A percentile compares a stretch with the other conserved stretches of the same genome.
These are phyloP conservation scores for Otus scops DNA, from an alignment of 2,797 vertebrate genomes.

Conservation along the genomic window DNA sequence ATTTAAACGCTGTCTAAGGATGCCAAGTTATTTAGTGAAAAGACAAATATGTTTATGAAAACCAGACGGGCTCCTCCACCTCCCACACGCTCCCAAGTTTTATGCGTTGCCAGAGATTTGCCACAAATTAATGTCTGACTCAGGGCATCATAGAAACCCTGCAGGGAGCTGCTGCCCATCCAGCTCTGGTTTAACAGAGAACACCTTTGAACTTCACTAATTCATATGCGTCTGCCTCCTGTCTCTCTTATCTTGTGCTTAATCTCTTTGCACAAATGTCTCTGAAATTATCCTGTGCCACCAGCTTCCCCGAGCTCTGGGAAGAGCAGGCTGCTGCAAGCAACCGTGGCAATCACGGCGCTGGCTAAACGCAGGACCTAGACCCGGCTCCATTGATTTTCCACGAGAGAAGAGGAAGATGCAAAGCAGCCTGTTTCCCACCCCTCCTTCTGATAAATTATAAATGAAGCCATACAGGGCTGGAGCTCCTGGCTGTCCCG, in stretches of 20 bases:
- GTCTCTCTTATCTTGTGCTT: rapidly evolving
- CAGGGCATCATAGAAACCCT: background rate
- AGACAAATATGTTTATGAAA: background rate
- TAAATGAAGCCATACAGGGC: rapidly evolving
- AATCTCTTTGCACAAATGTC: rapidly evolving
- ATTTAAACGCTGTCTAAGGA: background rate
- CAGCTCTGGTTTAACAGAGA: background rate
- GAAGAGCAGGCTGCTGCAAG: background rate
- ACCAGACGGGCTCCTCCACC: background rate
- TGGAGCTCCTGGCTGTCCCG: background rate
- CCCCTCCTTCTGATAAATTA: rapidly evolving
- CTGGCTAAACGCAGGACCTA: no score
- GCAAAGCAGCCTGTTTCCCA: rapidly evolving
- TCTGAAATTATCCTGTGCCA: rapidly evolving
- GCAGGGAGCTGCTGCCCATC: background rate
- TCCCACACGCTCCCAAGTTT: rapidly evolving
- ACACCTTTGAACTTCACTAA: rapidly evolving
- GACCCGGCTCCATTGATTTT: rapidly evolving
- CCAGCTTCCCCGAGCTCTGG: background rate
- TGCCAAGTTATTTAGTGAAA: background rate
- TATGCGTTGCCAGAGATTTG: background rate
- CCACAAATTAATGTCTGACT: background rate
- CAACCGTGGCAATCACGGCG: rapidly evolving
- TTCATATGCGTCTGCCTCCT: rapidly evolving
- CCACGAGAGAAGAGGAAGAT: rapidly evolving